A percentile compares a stretch with the other conserved stretches of the same genome.
phyloP scores from a whole-genome alignment of 2,113 vertebrate genomes.

The Silurus asotus region DNA sequence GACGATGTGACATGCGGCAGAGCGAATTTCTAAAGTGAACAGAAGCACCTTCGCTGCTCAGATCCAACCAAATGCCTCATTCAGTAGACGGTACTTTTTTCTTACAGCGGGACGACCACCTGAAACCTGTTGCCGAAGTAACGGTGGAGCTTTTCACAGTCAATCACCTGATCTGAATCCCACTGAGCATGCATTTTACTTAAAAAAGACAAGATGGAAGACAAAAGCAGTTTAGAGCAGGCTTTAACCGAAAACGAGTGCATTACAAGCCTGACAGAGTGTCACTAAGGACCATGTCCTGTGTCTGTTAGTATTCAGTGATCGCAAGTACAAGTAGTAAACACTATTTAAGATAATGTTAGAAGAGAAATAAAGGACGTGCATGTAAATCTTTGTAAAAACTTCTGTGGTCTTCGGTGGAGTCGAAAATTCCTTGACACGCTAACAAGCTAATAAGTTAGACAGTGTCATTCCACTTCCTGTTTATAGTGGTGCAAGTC shows the following conservation, averaged over 20 bases:
- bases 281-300: not conserved
- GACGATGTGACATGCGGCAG: conserved; percentile 1
- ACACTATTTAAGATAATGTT: not conserved
- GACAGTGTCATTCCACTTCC: not conserved
- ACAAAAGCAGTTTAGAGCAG: conserved; percentile 16
- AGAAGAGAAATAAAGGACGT: not conserved
- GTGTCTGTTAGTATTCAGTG: not conserved
- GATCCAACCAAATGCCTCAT: conserved; percentile 14
- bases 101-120: conserved; percentile 26
- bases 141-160: conserved; percentile 19
- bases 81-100: conserved; percentile 23
- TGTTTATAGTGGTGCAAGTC: not conserved
- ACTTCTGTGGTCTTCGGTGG: not conserved
- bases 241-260: conserved; percentile 13
- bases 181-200: conserved; percentile 20
- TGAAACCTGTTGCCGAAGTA: conserved; percentile 6
- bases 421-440: not conserved
- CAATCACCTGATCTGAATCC: conserved; percentile 21
- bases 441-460: not conserved
- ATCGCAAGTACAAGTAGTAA: not conserved
- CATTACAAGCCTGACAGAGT: conserved; percentile 3
- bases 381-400: not conserved
- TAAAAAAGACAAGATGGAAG: conserved; percentile 16
- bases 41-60: conserved; percentile 18
- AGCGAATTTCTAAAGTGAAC: conserved; percentile 6